Base-by-base conservation (phyloP, 2,113 vertebrate species). In the Tachuris rubrigastra region DNA sequence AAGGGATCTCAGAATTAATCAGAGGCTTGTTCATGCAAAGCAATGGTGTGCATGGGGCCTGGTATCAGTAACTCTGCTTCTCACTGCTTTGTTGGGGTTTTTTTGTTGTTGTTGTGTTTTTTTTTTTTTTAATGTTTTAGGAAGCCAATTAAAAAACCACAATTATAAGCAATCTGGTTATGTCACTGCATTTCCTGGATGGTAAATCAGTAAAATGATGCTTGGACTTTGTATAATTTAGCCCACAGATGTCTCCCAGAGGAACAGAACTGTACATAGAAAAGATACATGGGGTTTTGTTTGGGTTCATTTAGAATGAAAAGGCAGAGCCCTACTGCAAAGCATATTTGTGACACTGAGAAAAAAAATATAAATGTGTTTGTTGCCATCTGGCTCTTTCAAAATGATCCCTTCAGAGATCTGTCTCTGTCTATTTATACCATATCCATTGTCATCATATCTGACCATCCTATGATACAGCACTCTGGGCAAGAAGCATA, bases 301-400 rank as follows among this genome's bases (percentile, higher is more conserved):
- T 92, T 86, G 93, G 79, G 79, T 81, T 96, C 52, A 84, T 93
- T 92, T 89, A 76, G 79, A 94, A 92, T 15, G 49, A 94, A 91
- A 96, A 96, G 79, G 52, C 80, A 89, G 55, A 95, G 67, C 39
- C 50, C 63, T 91, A 78, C 68, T 77, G 68, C 75, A 90, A 90
- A 95, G 39, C 67, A 41, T 93, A 88, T 95, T 90, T 93, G 72
- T 86, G 87, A 93, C 77, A 56, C 42, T 73, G 39, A 56, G 47
- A 23, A 25, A 52, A 37, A 83, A 82, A 90, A 85, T 92, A 77
- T 8, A 69, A 80, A 73, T 13, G 82, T 75, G 52, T 49, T 60
- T 88, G 59, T 72, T 96, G 75, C 95, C 95, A 96, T 94, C 95
- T 96, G 95, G 79, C 52, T 94, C 87, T 84, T 96, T 84, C 85